Evolutionary conservation across 1,140 invertebrate species (phyloP).

Genomic region (Saxidomus purpurata): DNA sequence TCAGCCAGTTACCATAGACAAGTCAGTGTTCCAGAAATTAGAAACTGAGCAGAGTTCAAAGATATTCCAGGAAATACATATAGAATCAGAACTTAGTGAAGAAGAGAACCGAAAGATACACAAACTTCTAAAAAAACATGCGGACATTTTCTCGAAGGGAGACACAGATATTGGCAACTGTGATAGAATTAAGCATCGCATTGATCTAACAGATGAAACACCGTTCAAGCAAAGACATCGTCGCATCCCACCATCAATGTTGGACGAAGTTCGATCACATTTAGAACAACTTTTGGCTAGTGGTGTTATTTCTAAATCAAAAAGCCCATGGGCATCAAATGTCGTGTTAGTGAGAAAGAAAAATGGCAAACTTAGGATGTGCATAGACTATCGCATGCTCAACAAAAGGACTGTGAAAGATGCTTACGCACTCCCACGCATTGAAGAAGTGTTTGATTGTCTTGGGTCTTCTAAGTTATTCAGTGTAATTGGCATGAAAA

Average conservation of each 20-base stretch:
- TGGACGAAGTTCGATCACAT: constrained; percentile 54
- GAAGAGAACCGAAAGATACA: constrained; percentile 2
- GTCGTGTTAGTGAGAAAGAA: constrained; percentile 49
- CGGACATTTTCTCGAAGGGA: constrained; percentile 50
- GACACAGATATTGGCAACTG: constrained; percentile 60
- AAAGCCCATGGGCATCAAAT: no score
- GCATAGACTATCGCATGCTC: no score
- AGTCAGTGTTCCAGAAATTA: not conserved
- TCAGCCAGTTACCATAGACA: constrained; percentile 61
- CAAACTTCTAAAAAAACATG: constrained; percentile 2
- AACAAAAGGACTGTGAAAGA: constrained; percentile 46
- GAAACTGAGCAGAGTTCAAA: not conserved
- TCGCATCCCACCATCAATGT: constrained; percentile 53
- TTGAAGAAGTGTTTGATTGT: constrained; percentile 56
- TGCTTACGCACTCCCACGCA: no score
- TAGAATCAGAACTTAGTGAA: not conserved
- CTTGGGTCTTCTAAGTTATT: constrained; percentile 11
- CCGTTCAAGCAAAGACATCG: no score
- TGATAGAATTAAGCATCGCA: no score
- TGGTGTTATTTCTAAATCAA: no score
- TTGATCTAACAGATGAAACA: no score
- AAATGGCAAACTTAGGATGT: constrained; percentile 37
- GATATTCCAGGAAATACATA: not conserved
- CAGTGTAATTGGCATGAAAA: constrained; percentile 80
- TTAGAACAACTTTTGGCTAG: constrained; percentile 60